phyloP scores from a whole-genome alignment of 2,113 vertebrate genomes.

The Phasianus colchicus region DNA sequence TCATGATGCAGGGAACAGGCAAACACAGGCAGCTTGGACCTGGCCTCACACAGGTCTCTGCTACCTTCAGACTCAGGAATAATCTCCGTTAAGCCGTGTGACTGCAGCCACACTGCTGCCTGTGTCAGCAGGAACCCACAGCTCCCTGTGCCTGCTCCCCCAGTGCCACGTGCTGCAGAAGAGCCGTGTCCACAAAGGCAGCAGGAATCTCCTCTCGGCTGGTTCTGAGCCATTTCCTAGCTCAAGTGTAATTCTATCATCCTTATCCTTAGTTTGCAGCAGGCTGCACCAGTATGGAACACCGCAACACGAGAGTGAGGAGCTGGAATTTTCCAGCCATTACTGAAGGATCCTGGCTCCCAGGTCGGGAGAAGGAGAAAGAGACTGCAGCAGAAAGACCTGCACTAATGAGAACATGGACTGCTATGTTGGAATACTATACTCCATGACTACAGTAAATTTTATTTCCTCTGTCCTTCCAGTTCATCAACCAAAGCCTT shows the following conservation, averaged over 20 bases:
- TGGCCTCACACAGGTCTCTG: background rate
- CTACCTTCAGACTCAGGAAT: background rate
- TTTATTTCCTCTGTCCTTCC: background rate
- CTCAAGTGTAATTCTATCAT: conserved; percentile 43
- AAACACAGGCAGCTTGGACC: background rate
- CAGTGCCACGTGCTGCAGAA: background rate
- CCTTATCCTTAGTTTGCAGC: conserved; percentile 1
- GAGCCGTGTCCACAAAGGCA: background rate
- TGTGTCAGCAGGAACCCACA: background rate
- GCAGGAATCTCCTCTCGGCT: conserved; percentile 26
- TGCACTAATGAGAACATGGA: fast-evolving
- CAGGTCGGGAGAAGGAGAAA: background rate
- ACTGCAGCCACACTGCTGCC: background rate
- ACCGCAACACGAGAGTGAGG: background rate
- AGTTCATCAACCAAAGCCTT: background rate
- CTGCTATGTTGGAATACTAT: background rate
- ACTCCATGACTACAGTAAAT: background rate
- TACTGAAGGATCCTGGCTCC: background rate
- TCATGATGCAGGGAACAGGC: background rate
- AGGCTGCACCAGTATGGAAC: background rate
- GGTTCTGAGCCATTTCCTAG: conserved; percentile 20
- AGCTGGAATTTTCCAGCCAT: conserved; percentile 1
- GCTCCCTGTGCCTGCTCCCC: background rate
- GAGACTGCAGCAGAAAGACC: background rate
- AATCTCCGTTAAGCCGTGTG: background rate